These are phyloP conservation scores for Drosophila albomicans DNA, from an alignment of 1,140 invertebrate species.

Conservation along the genomic window DNA sequence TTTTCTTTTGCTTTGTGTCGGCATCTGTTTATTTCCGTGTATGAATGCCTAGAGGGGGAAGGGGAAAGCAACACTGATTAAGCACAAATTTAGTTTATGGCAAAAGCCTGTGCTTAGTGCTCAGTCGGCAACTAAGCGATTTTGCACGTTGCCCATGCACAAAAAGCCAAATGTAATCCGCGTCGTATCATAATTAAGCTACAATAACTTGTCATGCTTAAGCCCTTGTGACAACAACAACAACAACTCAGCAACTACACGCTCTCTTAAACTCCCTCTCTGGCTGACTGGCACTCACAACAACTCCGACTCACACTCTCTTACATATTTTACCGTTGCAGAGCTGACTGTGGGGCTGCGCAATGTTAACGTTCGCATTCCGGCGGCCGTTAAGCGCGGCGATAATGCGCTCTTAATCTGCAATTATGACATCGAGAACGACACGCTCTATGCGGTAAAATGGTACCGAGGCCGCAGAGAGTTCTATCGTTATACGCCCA, in stretches of 20 bases:
- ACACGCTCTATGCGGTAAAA: constrained; percentile 92
- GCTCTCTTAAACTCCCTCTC: not conserved
- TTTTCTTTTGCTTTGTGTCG: constrained; percentile 21
- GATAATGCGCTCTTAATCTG: constrained; percentile 90
- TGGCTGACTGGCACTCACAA: not conserved
- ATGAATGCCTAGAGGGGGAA: not conserved
- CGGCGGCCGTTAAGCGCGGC: constrained; percentile 89
- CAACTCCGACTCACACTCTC: not conserved
- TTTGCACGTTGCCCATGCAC: constrained; percentile 1
- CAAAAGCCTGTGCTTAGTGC: constrained; percentile 8
- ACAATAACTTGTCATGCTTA: constrained; percentile 81
- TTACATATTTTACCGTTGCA: constrained; percentile 39
- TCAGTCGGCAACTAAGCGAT: constrained; percentile 1
- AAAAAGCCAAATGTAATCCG: constrained; percentile 67
- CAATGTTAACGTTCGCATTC: constrained; percentile 88
- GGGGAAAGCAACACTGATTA: not conserved
- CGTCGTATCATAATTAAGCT: constrained; percentile 77
- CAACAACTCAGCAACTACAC: not conserved
- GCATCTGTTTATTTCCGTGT: constrained; percentile 3
- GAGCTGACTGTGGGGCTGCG: constrained; percentile 77
- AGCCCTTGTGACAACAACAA: constrained; percentile 53
- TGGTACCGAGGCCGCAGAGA: constrained; percentile 90
- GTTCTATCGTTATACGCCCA: constrained; percentile 89
- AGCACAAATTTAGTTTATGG: constrained; percentile 21
- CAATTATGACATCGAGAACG: constrained; percentile 91